These are phyloP conservation scores for Anticlea derivata DNA, from an alignment of 2,888 invertebrate species.

Conservation along the genomic window DNA sequence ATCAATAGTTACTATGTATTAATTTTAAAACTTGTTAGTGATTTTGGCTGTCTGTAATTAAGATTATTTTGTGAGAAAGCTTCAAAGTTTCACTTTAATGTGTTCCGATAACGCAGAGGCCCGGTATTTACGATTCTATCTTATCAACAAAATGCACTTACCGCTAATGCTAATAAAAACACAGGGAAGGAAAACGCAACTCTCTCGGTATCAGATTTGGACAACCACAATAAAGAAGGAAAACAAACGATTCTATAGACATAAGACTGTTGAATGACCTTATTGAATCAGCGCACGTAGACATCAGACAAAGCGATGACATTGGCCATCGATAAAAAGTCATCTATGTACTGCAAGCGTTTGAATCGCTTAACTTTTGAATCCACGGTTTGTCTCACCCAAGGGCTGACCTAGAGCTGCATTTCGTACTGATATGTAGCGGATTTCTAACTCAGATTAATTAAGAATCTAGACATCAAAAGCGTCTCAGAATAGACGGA, in stretches of 20 bases:
- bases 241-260: background rate
- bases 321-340: too few relatives aligned
- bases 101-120: slow-evolving; percentile 14
- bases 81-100: slow-evolving; percentile 9
- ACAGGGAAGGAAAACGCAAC: slow-evolving; percentile 10
- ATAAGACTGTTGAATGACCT: too few relatives aligned
- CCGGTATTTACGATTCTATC: slow-evolving; percentile 13
- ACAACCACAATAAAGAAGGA: background rate
- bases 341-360: too few relatives aligned
- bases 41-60: background rate
- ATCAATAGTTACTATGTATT: too few relatives aligned
- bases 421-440: too few relatives aligned
- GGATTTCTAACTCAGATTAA: too few relatives aligned
- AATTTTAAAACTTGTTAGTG: too few relatives aligned
- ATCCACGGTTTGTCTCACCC: too few relatives aligned
- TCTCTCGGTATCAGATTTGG: background rate
- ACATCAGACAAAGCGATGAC: too few relatives aligned
- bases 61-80: background rate
- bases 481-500: slow-evolving; percentile 24
- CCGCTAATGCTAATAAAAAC: slow-evolving; percentile 20
- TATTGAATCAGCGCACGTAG: too few relatives aligned
- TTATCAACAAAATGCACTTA: slow-evolving; percentile 24
- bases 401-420: too few relatives aligned
- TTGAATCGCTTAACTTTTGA: too few relatives aligned
- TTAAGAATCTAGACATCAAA: slow-evolving; percentile 9